Evolutionary conservation across 2,888 invertebrate species (phyloP), one percentile per base, ranked within the genome.

Genomic region (Synergus laeviventris): DNA sequence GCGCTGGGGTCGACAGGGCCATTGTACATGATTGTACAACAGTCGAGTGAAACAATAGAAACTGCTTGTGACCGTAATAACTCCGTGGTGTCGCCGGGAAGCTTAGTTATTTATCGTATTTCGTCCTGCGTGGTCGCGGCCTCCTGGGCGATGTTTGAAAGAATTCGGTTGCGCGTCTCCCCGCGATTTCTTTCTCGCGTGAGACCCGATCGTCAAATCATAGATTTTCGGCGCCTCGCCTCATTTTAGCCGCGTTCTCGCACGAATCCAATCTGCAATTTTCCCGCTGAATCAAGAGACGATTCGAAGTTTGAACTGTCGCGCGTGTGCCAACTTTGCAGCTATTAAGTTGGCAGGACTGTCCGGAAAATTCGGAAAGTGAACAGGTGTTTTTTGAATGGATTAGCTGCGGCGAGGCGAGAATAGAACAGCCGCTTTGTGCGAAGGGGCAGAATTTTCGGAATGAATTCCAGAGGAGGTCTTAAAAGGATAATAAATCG

Each of bases 351-450:
- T 93, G 93, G 92, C 91, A 89, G 87, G 90, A 92, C 93, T 92
- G 92, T 94, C 84, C 93, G 93, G 95, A 94, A 95, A 95, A 94
- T 93, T 93, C 92, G 91, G 91, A 91, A 91, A 92, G 92, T 92
- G 93, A 95, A 95, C 95, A 95, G 95, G 95, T 95, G 95, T 95
- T 94, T 94, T 92, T 93, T 93, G 93, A 94, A 94, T 93, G 70
- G 70, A 36, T 88, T 87, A 86, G 82, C 83, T 82, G 84, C 81
- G 82, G 84, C 81, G 77, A 79, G 77, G 76, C 77, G 77, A 79
- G 76, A 70, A 70, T 70, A 49, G 70, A 70, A 45, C 49, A 31
- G 49, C 11, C 16, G 56, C 56, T 12, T 21, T 21, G 11, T 56
- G 4, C 24, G 11, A n/a, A 49, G 31, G 49, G 45, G 49, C n/a